phyloP scores from a whole-genome alignment of 1,140 invertebrate genomes.

The Bombus breviceps region DNA sequence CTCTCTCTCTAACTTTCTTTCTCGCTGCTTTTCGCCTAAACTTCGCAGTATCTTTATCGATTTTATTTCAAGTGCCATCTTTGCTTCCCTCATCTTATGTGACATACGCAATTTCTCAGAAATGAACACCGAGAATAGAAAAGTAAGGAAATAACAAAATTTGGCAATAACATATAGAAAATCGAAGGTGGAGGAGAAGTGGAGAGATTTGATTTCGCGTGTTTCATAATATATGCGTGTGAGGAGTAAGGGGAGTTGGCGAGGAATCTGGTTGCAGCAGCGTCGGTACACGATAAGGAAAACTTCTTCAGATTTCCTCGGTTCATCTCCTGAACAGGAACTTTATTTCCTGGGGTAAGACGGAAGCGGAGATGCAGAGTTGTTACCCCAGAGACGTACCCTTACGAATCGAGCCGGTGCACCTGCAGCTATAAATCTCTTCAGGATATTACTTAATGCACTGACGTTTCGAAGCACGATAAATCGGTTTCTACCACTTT shows the following conservation, averaged over 20 bases:
- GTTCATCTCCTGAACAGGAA: constrained; percentile 53
- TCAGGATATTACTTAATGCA: constrained; percentile 65
- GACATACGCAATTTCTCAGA: not conserved
- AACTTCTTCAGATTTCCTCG: constrained; percentile 58
- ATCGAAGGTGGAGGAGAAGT: not conserved
- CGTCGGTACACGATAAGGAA: constrained; percentile 43
- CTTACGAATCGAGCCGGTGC: constrained; percentile 35
- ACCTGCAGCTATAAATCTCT: constrained; percentile 61
- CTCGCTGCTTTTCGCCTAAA: too few species aligned
- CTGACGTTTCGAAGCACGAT: constrained; percentile 57
- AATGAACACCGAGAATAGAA: not conserved
- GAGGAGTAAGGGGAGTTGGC: not conserved
- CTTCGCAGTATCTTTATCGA: too few species aligned
- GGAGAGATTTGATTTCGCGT: constrained; percentile 11
- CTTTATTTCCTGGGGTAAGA: constrained; percentile 62
- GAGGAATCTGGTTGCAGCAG: constrained; percentile 6
- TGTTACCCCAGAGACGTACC: constrained; percentile 32
- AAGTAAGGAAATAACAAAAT: not conserved
- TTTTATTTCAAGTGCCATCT: too few species aligned
- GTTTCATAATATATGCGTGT: constrained; percentile 11
- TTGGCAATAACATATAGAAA: too few species aligned
- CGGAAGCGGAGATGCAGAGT: constrained; percentile 27
- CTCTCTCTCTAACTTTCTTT: too few species aligned
- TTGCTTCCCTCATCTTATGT: not conserved
- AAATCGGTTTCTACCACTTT: constrained; percentile 49